phyloP scores from a whole-genome alignment of 2,113 vertebrate genomes.

The Platysternon megacephalum region DNA sequence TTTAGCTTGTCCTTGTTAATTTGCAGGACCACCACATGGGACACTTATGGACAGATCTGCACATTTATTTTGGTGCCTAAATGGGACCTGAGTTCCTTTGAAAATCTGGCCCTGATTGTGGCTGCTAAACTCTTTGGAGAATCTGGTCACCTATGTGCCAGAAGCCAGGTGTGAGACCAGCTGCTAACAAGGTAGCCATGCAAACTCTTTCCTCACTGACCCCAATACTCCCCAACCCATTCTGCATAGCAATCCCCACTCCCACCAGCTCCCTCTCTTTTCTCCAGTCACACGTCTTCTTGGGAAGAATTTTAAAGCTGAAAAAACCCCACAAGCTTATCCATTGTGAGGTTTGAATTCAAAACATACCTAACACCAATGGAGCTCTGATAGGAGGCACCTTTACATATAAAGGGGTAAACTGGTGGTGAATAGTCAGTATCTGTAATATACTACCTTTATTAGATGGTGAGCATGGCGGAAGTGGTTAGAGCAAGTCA shows the following conservation, averaged over 20 bases:
- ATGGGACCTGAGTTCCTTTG: neutral
- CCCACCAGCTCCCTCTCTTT: neutral
- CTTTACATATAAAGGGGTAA: neutral
- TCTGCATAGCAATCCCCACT: neutral
- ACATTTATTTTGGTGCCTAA: neutral
- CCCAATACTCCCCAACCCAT: neutral
- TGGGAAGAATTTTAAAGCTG: neutral
- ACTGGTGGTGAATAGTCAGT: neutral
- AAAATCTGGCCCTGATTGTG: neutral
- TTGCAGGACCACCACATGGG: neutral
- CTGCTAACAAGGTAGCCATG: neutral
- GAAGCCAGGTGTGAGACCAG: neutral
- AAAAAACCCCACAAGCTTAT: neutral
- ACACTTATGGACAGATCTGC: neutral
- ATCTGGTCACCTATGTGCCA: neutral
- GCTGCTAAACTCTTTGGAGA: neutral
- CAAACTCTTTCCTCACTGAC: neutral
- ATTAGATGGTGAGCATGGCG: neutral
- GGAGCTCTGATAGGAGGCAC: neutral
- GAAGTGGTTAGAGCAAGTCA: neutral
- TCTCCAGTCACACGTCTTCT: neutral
- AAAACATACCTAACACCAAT: neutral
- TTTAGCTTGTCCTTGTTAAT: neutral
- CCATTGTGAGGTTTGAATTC: neutral
- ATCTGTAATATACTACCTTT: neutral